Evolutionary conservation across 2,113 vertebrate genomes (phyloP).

Genomic region (Pungitius pungitius): DNA sequence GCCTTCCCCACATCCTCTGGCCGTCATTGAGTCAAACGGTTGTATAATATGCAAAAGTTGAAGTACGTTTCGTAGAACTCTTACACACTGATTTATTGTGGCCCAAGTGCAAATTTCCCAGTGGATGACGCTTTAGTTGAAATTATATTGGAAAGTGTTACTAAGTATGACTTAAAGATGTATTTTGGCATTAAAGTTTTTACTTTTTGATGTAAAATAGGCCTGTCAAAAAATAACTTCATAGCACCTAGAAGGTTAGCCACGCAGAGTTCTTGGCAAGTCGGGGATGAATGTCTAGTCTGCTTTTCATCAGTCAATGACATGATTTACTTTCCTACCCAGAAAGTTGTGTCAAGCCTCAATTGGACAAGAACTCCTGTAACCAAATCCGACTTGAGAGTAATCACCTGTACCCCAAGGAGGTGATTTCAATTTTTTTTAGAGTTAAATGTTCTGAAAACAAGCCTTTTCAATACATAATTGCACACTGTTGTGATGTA

Average conservation of each 20-base stretch:
- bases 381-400: slow-evolving; percentile 41
- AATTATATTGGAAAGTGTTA: neutral
- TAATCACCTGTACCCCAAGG: slow-evolving; percentile 35
- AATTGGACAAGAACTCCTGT: slow-evolving; percentile 30
- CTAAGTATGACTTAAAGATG: slow-evolving; percentile 15
- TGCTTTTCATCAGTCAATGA: slow-evolving; percentile 55
- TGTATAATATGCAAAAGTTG: neutral
- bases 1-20: neutral
- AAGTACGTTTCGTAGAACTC: slow-evolving; percentile 9
- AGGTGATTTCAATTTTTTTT: slow-evolving; percentile 27
- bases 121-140: neutral
- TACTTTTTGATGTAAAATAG: slow-evolving; percentile 37
- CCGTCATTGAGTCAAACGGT: slow-evolving; percentile 11
- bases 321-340: slow-evolving; percentile 30
- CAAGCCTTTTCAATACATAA: no score
- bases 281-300: slow-evolving; percentile 26
- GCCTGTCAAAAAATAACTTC: slow-evolving; percentile 8
- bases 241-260: slow-evolving; percentile 41
- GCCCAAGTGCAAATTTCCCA: neutral
- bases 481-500: no score
- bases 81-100: neutral
- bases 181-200: neutral
- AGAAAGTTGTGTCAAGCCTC: slow-evolving; percentile 40
- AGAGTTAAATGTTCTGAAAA: slow-evolving; percentile 13
- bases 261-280: slow-evolving; percentile 18